Conservation (phyloP, 1,140 invertebrate species). For the Papilio helenus region DNA sequence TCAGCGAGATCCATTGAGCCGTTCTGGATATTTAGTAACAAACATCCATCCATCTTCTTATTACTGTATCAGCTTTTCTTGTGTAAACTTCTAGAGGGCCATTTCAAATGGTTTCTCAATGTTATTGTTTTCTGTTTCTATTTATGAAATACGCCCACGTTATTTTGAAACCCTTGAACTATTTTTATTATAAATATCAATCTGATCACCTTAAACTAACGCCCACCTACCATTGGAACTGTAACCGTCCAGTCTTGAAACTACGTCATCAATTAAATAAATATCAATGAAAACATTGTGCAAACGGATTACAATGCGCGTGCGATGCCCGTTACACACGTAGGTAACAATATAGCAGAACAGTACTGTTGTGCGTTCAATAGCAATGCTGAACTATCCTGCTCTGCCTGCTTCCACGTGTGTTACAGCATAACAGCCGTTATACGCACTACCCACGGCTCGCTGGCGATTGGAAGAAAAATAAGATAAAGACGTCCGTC, state of each 20-base stretch:
- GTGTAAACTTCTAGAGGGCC: background rate
- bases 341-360: background rate
- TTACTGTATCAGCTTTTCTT: background rate
- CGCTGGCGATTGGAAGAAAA: slow-evolving; percentile 2
- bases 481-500: slow-evolving; percentile 21
- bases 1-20: too few relatives aligned
- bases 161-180: background rate
- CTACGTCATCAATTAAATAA: slow-evolving; percentile 1
- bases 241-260: background rate
- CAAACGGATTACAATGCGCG: background rate
- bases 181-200: background rate
- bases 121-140: background rate
- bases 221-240: slow-evolving; percentile 1
- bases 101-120: background rate
- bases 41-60: too few relatives aligned
- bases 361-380: background rate
- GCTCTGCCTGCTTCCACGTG: background rate
- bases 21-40: too few relatives aligned
- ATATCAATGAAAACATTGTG: slow-evolving; percentile 24
- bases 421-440: background rate
- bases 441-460: background rate
- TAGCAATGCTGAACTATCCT: background rate
- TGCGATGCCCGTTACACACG: background rate
- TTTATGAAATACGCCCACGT: background rate
- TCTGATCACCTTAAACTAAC: slow-evolving; percentile 1